Base-by-base conservation (phyloP, 2,888 invertebrate species). In the Mactromeris polynyma region DNA sequence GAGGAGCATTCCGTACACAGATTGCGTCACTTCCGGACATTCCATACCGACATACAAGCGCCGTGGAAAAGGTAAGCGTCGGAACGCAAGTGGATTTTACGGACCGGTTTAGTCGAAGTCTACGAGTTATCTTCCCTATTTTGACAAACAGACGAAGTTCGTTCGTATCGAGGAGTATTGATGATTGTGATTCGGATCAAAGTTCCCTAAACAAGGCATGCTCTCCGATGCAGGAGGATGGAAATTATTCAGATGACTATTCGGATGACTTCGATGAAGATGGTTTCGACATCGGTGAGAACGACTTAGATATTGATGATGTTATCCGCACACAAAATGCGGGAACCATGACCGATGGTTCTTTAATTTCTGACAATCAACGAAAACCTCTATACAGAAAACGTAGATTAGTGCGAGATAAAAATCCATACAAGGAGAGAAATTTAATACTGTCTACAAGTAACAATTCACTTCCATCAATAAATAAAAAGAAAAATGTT, bases 1-100 rank as follows among this genome's bases (percentile, higher is more conserved):
- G 92, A 1, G 92, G 92, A 3, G 92, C 92, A 0, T 92, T 92
- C 58, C 85, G 92, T 17, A 91, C 92, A n/a, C 90, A 92, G 40
- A 51, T 92, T 14, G 26, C 87, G 36, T 92, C 92, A 38, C 77
- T 92, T 51, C 92, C 92, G 51, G 92, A 92, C 42, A 92, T 92
- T n/a, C 92, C 92, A 4, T 92, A 88, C 38, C 82, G 92, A 26
- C 89, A 90, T 46, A 82, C 86, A 26, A 89, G 87, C 69, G 46
- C 78, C 17, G 86, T 83, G 19, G 90, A 89, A 19, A 88, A 83
- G 40, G 85, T 88, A 4, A 91, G 88, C 40, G 89, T 91, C 14
- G 90, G 83, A 6, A 83, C 89, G 38, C 90, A 92, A 46, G 85
- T 88, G 14, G 89, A 90, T 38, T 80, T 87, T 31, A 58, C 86